Evolutionary conservation across 2,797 vertebrate genomes (phyloP).

Genomic region (Amphiprion clarkii): DNA sequence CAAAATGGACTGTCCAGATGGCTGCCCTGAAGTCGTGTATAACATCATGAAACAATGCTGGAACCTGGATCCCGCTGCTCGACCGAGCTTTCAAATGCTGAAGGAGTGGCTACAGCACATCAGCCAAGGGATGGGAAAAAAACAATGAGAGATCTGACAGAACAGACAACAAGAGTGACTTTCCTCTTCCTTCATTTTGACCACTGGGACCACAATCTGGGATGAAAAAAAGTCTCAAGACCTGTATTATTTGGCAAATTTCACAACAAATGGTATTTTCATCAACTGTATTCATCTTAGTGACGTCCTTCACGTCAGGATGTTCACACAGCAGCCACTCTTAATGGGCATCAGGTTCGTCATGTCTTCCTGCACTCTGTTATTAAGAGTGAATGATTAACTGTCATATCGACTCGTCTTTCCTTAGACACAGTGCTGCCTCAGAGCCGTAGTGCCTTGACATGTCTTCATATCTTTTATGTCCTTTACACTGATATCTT

Average conservation of each 20-base stretch:
- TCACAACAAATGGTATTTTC: slow-evolving; percentile 19
- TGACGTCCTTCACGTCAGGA: slow-evolving; percentile 28
- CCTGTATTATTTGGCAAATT: slow-evolving; percentile 40
- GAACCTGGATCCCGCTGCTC: slow-evolving; percentile 89
- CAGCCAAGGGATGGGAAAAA: slow-evolving; percentile 83
- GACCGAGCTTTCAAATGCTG: slow-evolving; percentile 93
- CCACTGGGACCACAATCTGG: slow-evolving; percentile 28
- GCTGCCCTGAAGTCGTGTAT: slow-evolving; percentile 92
- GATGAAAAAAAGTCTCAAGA: slow-evolving; percentile 23
- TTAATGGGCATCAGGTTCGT: slow-evolving; percentile 12
- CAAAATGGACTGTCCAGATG: slow-evolving; percentile 96
- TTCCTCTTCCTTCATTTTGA: slow-evolving; percentile 34
- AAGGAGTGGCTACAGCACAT: slow-evolving; percentile 93
- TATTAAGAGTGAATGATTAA: slow-evolving; percentile 56
- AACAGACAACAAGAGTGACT: background rate
- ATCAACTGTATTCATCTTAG: slow-evolving; percentile 17
- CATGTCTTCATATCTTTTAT: slow-evolving; percentile 23
- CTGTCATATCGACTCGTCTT: slow-evolving; percentile 43
- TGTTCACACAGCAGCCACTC: slow-evolving; percentile 32
- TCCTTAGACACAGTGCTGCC: slow-evolving; percentile 55
- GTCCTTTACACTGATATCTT: slow-evolving; percentile 37
- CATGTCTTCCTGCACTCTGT: slow-evolving; percentile 30
- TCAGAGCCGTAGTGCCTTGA: slow-evolving; percentile 55
- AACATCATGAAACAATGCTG: slow-evolving; percentile 99
- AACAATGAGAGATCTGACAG: slow-evolving; percentile 23